Evolutionary conservation across 2,797 vertebrate species (phyloP).

Genomic region (Steatocranus sp.): DNA sequence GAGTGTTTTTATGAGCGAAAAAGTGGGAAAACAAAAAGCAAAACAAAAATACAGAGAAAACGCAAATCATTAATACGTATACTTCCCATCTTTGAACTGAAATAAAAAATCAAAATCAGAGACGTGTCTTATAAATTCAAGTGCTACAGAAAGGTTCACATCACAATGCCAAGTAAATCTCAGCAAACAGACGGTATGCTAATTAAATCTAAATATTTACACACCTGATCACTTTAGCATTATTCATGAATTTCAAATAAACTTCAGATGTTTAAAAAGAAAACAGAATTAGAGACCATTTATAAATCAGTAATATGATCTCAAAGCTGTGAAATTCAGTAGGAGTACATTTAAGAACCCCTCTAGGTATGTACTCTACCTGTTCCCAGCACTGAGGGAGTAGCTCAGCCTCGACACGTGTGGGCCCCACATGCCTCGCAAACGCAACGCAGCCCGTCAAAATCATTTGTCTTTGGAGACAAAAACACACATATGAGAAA

Average conservation of each 20-base stretch:
- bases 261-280: not conserved
- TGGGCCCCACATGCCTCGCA: constrained; percentile 94
- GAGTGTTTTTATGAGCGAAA: not conserved
- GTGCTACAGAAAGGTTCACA: not conserved
- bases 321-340: not conserved
- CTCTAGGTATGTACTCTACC: constrained; percentile 66
- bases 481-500: not conserved
- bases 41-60: not conserved
- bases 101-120: not conserved
- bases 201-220: not conserved
- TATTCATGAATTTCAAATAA: not conserved
- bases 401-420: constrained; percentile 96
- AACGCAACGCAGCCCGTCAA: constrained; percentile 97
- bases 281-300: not conserved
- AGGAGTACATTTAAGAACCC: not conserved
- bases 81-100: not conserved
- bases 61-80: not conserved
- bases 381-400: constrained; percentile 99
- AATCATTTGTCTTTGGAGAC: constrained; percentile 92
- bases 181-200: not conserved
- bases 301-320: not conserved
- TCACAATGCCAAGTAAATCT: not conserved
- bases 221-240: not conserved
- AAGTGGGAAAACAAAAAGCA: not conserved
- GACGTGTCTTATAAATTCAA: not conserved